phyloP scores from a whole-genome alignment of 1,140 invertebrate genomes.

The Hylaeus anthracinus region DNA sequence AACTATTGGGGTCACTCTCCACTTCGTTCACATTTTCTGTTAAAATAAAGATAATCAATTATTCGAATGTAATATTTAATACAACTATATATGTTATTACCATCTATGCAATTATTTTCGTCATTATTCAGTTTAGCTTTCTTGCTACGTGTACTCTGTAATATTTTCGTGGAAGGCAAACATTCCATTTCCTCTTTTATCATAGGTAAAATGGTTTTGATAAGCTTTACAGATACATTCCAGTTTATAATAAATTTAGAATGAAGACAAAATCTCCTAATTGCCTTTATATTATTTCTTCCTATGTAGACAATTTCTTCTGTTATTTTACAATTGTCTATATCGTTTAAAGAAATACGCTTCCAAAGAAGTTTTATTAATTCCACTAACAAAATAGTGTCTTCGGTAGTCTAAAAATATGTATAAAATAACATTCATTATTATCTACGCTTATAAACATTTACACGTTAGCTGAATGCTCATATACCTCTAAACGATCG shows the following conservation, averaged over 20 bases:
- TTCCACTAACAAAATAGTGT: conserved; percentile 38
- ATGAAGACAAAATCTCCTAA: conserved; percentile 55
- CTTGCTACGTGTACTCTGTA: background rate
- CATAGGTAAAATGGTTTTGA: conserved; percentile 44
- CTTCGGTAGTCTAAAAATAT: conserved; percentile 40
- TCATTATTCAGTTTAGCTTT: background rate
- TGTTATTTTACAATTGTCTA: conserved; percentile 14
- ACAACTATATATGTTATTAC: conserved; percentile 9
- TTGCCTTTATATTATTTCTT: conserved; percentile 50
- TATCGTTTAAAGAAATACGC: conserved; percentile 40
- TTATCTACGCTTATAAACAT: background rate
- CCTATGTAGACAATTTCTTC: conserved; percentile 43
- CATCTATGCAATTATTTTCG: background rate
- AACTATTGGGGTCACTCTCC: background rate
- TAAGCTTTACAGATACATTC: conserved; percentile 24
- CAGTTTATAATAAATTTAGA: conserved; percentile 41
- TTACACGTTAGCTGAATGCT: background rate
- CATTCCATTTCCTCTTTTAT: conserved; percentile 45
- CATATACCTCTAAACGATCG: conserved; percentile 56
- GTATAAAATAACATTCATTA: conserved; percentile 7
- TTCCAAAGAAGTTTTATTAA: conserved; percentile 49
- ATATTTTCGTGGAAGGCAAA: background rate
- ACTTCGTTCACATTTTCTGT: background rate
- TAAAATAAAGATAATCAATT: background rate
- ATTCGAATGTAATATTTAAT: background rate